Evolutionary conservation across 2,888 invertebrate species (phyloP).

Genomic region (Campoplex capitator): DNA sequence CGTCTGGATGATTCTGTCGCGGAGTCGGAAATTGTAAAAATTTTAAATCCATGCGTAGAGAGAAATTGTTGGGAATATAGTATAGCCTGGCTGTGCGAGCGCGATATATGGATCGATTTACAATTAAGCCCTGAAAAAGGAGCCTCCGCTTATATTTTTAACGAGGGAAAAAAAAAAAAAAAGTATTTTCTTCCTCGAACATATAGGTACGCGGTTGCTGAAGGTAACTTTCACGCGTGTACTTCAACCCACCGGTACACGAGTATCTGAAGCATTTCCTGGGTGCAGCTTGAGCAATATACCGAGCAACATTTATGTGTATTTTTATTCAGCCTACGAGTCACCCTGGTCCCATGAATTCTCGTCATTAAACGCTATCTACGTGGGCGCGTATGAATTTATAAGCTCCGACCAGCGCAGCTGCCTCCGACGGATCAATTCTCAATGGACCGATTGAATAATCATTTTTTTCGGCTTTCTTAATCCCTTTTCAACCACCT

Average conservation of each 20-base stretch:
- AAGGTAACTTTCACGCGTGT: constrained; percentile 56
- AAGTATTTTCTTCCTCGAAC: no score
- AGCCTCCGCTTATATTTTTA: constrained; percentile 17
- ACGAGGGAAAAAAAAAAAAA: not conserved
- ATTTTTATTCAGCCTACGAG: constrained; percentile 35
- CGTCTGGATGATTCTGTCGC: not conserved
- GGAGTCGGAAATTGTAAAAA: constrained; percentile 3
- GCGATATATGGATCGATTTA: constrained; percentile 44
- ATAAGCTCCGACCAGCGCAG: constrained; percentile 47
- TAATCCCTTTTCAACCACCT: not conserved
- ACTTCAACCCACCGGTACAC: constrained; percentile 57
- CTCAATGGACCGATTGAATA: constrained; percentile 26
- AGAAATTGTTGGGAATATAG: constrained; percentile 18
- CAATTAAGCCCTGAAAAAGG: constrained; percentile 49
- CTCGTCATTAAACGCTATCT: constrained; percentile 44
- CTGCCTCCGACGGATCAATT: constrained; percentile 39
- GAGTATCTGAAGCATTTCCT: constrained; percentile 68
- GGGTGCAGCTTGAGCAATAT: constrained; percentile 62
- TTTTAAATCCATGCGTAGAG: not conserved
- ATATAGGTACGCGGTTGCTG: not conserved
- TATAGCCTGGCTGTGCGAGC: not conserved
- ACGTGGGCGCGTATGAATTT: constrained; percentile 58
- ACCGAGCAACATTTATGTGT: constrained; percentile 29
- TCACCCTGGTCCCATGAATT: constrained; percentile 59
- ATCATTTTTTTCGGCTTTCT: not conserved